These are phyloP conservation scores for Rostratula benghalensis DNA, from an alignment of 2,113 vertebrate genomes.

Conservation along the genomic window DNA sequence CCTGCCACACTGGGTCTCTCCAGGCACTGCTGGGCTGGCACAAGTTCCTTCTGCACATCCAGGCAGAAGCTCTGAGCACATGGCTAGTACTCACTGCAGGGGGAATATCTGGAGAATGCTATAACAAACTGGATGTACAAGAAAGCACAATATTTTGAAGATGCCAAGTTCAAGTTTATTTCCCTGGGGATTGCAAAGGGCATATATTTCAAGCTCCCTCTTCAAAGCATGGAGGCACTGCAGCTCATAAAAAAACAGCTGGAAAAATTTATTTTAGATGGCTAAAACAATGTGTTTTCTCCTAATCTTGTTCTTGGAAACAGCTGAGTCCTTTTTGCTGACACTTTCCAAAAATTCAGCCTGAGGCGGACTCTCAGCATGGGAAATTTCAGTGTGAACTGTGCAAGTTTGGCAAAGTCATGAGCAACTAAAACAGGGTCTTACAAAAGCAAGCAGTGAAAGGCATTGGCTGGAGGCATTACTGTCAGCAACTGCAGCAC, in stretches of 20 bases:
- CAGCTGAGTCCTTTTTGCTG: slow-evolving; percentile 49
- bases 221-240: slow-evolving; percentile 32
- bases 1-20: rapidly evolving
- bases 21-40: not conserved
- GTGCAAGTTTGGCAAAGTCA: slow-evolving; percentile 43
- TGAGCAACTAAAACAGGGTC: not conserved
- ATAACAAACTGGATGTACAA: not conserved
- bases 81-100: not conserved
- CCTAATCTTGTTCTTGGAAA: slow-evolving; percentile 61
- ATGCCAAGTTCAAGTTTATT: not conserved
- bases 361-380: slow-evolving; percentile 31
- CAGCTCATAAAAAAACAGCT: slow-evolving; percentile 18
- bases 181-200: not conserved
- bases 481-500: not conserved
- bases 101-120: not conserved
- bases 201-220: not conserved
- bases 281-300: slow-evolving; percentile 56
- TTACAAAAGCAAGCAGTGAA: slow-evolving; percentile 30
- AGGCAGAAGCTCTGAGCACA: not conserved
- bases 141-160: not conserved
- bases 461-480: not conserved
- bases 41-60: not conserved
- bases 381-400: slow-evolving; percentile 59
- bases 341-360: slow-evolving; percentile 54
- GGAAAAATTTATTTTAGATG: slow-evolving; percentile 47